Conservation (phyloP, 2,113 vertebrate species). For the Lethenteron reissneri region DNA sequence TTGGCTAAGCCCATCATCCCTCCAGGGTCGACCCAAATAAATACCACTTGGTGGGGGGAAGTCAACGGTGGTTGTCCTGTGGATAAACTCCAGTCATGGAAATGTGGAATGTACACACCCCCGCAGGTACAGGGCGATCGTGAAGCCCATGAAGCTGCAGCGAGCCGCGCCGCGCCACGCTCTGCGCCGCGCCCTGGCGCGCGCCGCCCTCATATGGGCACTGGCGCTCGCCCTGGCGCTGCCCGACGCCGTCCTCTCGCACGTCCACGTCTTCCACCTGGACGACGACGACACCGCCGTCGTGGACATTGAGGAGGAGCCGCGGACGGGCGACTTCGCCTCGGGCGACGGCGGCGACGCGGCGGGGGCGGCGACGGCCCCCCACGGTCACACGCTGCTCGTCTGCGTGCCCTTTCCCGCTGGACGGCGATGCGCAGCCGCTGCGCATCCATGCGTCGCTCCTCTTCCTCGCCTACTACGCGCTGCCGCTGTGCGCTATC, state of each 20-base stretch:
- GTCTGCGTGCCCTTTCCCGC: conserved; percentile 74
- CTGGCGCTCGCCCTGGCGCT: conserved; percentile 50
- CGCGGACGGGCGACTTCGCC: no score
- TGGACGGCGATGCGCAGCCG: conserved; percentile 51
- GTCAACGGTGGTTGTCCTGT: no score
- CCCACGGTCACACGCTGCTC: conserved; percentile 27
- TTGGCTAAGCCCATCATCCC: no score
- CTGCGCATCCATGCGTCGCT: conserved; percentile 59
- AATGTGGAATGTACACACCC: no score
- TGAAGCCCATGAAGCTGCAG: conserved; percentile 92
- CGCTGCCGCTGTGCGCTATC: conserved; percentile 58
- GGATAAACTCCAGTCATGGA: no score
- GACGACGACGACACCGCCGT: conserved; percentile 20
- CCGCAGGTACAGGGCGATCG: conserved; percentile 68
- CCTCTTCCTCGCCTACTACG: conserved; percentile 78
- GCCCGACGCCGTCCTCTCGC: conserved; percentile 65
- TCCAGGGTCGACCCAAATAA: no score
- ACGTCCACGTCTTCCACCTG: conserved; percentile 31
- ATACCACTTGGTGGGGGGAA: no score
- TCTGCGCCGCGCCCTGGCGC: conserved; percentile 54
- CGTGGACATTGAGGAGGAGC: no score
- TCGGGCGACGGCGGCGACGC: no score
- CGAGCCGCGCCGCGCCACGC: conserved; percentile 26
- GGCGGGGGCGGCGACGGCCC: no score
- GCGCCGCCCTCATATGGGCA: conserved; percentile 54